These are phyloP conservation scores for Knipowitschia caucasica DNA, from an alignment of 2,797 vertebrate species.

Conservation along the genomic window DNA sequence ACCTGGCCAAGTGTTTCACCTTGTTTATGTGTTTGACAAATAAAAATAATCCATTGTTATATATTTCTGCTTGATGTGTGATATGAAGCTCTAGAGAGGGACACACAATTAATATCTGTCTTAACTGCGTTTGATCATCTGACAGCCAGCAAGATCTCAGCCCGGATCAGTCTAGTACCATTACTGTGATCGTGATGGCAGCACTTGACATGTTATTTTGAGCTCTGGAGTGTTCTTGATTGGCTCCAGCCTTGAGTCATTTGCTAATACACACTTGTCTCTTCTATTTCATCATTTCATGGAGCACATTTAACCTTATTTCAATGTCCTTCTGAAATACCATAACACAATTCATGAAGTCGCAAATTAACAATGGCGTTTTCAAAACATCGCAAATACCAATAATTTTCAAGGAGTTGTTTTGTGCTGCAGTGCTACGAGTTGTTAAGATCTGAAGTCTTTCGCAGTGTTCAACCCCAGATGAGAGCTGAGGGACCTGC, in stretches of 20 bases:
- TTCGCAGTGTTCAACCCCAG: no score
- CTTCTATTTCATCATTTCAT: neutral
- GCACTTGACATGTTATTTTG: constrained; percentile 7
- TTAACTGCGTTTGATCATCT: neutral
- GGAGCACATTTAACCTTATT: neutral
- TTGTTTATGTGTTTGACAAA: neutral
- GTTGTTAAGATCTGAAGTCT: no score
- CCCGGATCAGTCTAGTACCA: neutral
- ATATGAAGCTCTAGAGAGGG: neutral
- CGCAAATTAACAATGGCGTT: neutral
- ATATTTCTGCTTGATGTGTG: neutral
- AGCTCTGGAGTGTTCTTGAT: constrained; percentile 2
- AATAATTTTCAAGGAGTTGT: neutral
- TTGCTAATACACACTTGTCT: constrained; percentile 6
- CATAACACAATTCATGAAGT: neutral
- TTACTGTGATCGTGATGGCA: constrained; percentile 6
- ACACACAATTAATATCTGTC: neutral
- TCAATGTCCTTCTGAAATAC: constrained; percentile 3
- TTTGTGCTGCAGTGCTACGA: neutral
- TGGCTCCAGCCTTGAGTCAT: neutral
- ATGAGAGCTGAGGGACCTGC: no score
- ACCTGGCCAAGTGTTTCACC: neutral
- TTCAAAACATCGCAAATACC: neutral
- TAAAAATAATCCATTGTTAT: neutral
- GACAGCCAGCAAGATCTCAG: neutral